phyloP scores from a whole-genome alignment of 2,113 vertebrate genomes.

The Callocephalon fimbriatum region DNA sequence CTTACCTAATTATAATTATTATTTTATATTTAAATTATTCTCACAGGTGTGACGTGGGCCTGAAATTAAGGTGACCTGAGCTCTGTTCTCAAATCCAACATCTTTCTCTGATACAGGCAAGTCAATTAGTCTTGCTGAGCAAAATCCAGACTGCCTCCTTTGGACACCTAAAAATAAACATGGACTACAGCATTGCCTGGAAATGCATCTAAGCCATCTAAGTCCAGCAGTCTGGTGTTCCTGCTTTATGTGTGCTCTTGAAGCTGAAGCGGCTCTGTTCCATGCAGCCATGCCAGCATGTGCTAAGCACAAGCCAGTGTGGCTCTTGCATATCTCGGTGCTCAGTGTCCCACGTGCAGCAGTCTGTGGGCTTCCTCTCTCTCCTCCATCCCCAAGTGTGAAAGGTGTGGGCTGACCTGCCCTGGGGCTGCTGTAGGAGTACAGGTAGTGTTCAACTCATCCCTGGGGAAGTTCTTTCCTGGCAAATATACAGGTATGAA shows the following conservation, averaged over 20 bases:
- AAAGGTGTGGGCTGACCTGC: neutral
- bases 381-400: neutral
- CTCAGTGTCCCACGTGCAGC: neutral
- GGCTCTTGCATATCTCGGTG: neutral
- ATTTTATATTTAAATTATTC: neutral
- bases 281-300: neutral
- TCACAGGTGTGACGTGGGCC: accelerated
- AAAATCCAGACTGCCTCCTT: neutral
- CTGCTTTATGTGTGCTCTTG: neutral
- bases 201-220: neutral
- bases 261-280: too few species aligned
- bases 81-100: neutral
- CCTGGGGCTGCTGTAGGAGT: neutral
- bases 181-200: neutral
- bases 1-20: neutral
- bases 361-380: neutral
- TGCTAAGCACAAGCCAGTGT: neutral
- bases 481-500: neutral
- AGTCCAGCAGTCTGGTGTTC: neutral
- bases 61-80: neutral
- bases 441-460: neutral
- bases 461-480: neutral
- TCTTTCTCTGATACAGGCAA: neutral
- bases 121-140: neutral
- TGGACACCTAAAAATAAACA: neutral